Evolutionary conservation across 2,888 invertebrate species (phyloP), one percentile per base, ranked within the genome.

Genomic region (Eurois occulta): DNA sequence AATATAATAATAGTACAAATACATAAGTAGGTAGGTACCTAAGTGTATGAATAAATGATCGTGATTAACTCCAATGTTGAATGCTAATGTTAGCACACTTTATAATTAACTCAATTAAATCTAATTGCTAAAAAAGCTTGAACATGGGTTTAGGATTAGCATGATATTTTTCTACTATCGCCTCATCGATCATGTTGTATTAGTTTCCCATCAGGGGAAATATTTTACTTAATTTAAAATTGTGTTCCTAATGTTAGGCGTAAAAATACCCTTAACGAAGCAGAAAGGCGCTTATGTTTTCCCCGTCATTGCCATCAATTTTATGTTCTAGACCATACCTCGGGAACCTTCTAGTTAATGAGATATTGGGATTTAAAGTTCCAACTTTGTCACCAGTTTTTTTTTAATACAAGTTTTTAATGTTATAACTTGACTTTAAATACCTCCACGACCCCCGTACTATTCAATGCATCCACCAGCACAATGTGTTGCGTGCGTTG

Each of bases 61-160:
- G 71, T 75, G 72, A 72, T 84, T 75, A 83, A 66, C 74, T 64
- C 38, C n/a, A 77, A 75, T 83, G 65, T 81, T 83, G 80, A 84
- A 89, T 85, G 83, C 74, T 89, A 86, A 87, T 89, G 78, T 80
- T 52, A 48, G 78, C 69, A 77, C 72, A 77, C 79, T 83, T 84
- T 84, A 76, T 87, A 87, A 87, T 84, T 76, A 83, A 16, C 78
- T 85, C 73, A 78, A 87, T 87, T 88, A 84, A 81, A 66, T 65
- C 28, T 43, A 65, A 79, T 79, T 68, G 55, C 65, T 78, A 65
- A 80, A 85, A 78, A 85, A 78, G 13, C 32, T 73, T 18, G 1
- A 73, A 71, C 70, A 68, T 48, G 43, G 48, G 10, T 58, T 65
- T 65, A 69, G 55, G 46, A 78, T 83, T 73, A 70, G 48, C 66